phyloP scores from a whole-genome alignment of 2,113 vertebrate species.

The Bubo bubo region DNA sequence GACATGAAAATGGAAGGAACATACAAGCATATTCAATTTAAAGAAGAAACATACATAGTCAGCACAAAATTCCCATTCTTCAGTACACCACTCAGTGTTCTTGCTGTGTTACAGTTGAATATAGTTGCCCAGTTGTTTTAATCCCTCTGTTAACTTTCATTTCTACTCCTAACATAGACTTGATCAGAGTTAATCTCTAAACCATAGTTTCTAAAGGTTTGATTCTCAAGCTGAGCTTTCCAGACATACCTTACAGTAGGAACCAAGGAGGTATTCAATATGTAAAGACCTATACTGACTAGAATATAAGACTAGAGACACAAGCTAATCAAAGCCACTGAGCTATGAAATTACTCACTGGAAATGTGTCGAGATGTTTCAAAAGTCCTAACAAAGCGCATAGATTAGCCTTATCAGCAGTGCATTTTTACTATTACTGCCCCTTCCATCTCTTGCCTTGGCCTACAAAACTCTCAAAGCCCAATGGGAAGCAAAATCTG shows the following conservation, averaged over 20 bases:
- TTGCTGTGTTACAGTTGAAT: background rate
- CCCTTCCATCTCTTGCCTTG: background rate
- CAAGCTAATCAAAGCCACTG: background rate
- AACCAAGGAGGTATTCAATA: background rate
- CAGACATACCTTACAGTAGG: background rate
- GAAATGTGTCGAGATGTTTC: background rate
- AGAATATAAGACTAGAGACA: background rate
- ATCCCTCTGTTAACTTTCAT: background rate
- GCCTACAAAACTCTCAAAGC: background rate
- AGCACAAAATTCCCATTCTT: background rate
- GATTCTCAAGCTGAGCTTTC: background rate
- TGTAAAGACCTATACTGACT: rapidly evolving
- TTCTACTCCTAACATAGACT: background rate
- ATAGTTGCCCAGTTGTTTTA: background rate
- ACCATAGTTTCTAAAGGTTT: background rate
- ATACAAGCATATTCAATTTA: background rate
- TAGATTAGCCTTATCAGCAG: background rate
- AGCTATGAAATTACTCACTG: background rate
- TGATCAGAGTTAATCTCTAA: background rate
- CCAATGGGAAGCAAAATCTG: background rate
- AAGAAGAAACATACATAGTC: background rate
- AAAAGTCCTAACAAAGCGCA: background rate
- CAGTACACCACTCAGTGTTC: background rate
- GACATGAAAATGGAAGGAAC: background rate
- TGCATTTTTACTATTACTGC: background rate